Base-by-base conservation (phyloP, 2,113 vertebrate species). In the Onychorhynchus coronatus region DNA sequence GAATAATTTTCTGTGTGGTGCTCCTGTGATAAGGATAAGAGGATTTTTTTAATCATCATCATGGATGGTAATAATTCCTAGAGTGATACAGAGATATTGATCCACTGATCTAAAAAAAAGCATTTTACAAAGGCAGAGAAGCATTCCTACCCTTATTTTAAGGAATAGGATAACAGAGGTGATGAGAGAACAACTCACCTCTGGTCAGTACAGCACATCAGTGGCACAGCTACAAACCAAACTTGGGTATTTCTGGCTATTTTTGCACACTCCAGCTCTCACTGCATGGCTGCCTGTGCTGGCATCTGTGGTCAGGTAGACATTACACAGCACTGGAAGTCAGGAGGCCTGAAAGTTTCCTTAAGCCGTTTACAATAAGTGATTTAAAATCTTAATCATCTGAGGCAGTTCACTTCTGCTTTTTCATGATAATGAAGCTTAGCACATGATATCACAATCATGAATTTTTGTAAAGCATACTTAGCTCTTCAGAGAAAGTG, bases 371-470 rank as follows among this genome's bases (percentile, higher is more conserved):
- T 75, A 94, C 92, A 95, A 72, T 91, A 91, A 95, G 91, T 94
- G 96, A 94, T 95, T 94, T 95, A 95, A 96, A 97, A 96, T 94
- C 96, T 95, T 95, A 91, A 95, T 95, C 93, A 94, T 94, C 83
- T 86, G 88, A 92, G 83, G 89, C 95, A 95, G 82, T 85, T 95
- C 91, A 53, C 92, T 95, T 95, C 96, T 92, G 94, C 92, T 94
- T 96, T 96, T 92, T 94, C 95, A 89, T 89, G 93, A 97, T 95
- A 96, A 96, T 96, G 96, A 94, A 96, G 96, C 93, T 94, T 92
- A 97, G 93, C 86, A 71, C 90, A 94, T 94, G 96, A 93, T 95
- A 96, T 62, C 95, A 95, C 91, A 90, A 97, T 91, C 88, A 94
- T 68, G 86, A 96, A 92, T 96, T 96, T 96, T 68, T 95, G 91